These are phyloP conservation scores for Drosophila eugracilis DNA, from an alignment of 1,140 invertebrate species.

Conservation along the genomic window DNA sequence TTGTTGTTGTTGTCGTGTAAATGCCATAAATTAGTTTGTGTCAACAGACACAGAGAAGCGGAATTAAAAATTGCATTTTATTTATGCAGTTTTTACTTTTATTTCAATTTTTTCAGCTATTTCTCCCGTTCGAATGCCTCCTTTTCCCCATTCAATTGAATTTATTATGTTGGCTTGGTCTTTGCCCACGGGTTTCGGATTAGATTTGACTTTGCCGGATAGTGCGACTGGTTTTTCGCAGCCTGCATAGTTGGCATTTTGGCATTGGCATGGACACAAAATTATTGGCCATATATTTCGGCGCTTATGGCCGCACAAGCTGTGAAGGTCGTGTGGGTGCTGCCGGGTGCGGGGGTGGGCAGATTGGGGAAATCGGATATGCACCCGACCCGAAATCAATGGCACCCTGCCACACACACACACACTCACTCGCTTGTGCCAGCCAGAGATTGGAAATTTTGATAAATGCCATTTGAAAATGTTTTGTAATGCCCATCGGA, in stretches of 20 bases:
- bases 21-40: conserved; percentile 81
- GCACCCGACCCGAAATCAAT: conserved; percentile 67
- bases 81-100: conserved; percentile 36
- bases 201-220: conserved; percentile 28
- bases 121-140: conserved; percentile 30
- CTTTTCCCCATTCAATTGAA: conserved; percentile 52
- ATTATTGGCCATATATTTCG: conserved; percentile 64
- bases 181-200: conserved; percentile 41
- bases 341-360: conserved; percentile 9
- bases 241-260: conserved; percentile 64
- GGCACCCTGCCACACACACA: conserved; percentile 26
- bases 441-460: conserved; percentile 58
- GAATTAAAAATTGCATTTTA: conserved; percentile 63
- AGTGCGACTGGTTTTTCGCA: conserved; percentile 35
- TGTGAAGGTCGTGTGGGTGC: conserved; percentile 73
- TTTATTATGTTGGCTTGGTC: conserved; percentile 63
- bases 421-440: not conserved
- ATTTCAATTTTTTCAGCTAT: conserved; percentile 15
- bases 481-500: conserved; percentile 62
- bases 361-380: conserved; percentile 46
- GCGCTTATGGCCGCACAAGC: conserved; percentile 48
- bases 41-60: conserved; percentile 68
- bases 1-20: conserved; percentile 74
- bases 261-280: conserved; percentile 66
- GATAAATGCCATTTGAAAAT: conserved; percentile 70